A percentile compares a stretch with the other conserved stretches of the same genome.
Evolutionary conservation across 53 echinoderm and acorn worm genomes (phyloP).

Genomic region (Arbacia lixula): DNA sequence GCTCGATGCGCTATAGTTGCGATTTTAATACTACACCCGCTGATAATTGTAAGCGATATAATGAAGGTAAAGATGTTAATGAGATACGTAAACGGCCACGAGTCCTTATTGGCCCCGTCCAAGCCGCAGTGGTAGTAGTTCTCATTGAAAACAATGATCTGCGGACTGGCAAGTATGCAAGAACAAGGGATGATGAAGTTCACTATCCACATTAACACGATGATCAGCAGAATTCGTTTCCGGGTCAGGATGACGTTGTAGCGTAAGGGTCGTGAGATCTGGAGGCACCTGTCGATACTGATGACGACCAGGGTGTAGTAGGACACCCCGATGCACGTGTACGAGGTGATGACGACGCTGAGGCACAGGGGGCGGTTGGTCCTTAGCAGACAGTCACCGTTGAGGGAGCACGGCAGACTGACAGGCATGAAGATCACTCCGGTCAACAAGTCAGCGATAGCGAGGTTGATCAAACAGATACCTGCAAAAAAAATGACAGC

Average conservation of each 20-base stretch:
- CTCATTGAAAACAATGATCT: constrained; percentile 10
- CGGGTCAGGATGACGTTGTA: constrained; percentile 21
- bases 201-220: not conserved
- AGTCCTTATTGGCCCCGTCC: not conserved
- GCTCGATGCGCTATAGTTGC: constrained; percentile 28
- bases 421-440: constrained; percentile 15
- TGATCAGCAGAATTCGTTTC: not conserved
- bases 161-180: not conserved
- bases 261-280: constrained; percentile 16
- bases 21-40: constrained; percentile 9
- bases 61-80: not conserved
- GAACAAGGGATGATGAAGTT: not conserved
- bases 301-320: constrained; percentile 30
- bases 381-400: constrained; percentile 18
- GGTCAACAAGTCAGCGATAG: constrained; percentile 30
- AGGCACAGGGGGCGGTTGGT: not conserved
- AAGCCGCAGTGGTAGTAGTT: constrained; percentile 12
- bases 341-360: constrained; percentile 3
- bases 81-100: constrained; percentile 19
- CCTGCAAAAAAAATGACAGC: not conserved
- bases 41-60: not conserved
- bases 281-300: constrained; percentile 22
- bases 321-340: constrained; percentile 6
- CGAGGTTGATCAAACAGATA: constrained; percentile 37
- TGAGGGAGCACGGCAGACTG: constrained; percentile 43